Base-by-base conservation (phyloP, 2,113 vertebrate genomes). In the Centropus bengalensis region DNA sequence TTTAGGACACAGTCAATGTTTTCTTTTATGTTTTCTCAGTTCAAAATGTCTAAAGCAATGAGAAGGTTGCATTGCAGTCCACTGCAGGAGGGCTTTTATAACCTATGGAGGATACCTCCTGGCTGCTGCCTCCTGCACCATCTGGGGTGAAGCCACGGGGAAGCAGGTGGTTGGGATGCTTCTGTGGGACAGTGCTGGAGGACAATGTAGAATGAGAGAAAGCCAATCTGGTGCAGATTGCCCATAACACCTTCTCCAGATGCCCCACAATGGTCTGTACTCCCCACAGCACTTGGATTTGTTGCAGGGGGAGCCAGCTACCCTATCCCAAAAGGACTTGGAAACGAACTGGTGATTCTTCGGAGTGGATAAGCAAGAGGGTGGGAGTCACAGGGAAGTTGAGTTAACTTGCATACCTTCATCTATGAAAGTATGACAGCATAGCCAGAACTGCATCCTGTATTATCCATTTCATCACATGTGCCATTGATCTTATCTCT, bases 61-160 rank as follows among this genome's bases (percentile, higher is more conserved):
- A 52, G 36, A 55, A 9, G 4, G 24, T 32, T 64, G 26, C 0
- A 0, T 42, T 1, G 3, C 77, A 91, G 30, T 15, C 10, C 28
- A 30, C 10, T 58, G 42, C 67, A 88, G 60, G 62, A 4, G 10
- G 49, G 30, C 10, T 75, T 81, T 10, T 8, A 26, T 9, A 49
- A 49, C 47, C 47, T 49, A 22, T 49, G 47, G 47, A 80, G 59
- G 55, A 38, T 44, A 51, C 22, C 38, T 84, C 47, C 54, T 66
- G 22, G 63, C 27, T 82, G 20, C 2, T 8, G 40, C n/a, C 23
- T 24, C 33, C 20, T 38, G 52, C 1, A 5, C 0, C 0, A 0
- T 28, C 49, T 7, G 6, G 18, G 19, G 28, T 52, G 19, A 89
- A 38, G 12, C 38, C 74, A 20, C 7, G 14, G n/a, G 12, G 18